phyloP scores from a whole-genome alignment of 2,888 invertebrate genomes.

The Chloroclysta siterata region DNA sequence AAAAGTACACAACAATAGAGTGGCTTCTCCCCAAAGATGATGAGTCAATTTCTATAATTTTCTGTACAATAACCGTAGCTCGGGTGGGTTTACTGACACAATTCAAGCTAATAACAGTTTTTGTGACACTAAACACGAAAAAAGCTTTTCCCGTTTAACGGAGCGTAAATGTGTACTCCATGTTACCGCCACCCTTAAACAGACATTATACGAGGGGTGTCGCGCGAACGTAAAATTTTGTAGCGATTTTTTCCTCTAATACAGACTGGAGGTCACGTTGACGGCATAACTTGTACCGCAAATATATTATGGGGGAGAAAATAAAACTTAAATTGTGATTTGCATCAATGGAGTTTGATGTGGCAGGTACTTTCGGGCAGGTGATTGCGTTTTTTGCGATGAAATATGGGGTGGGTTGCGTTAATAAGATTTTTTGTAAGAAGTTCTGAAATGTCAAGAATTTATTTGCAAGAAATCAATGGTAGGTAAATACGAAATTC shows the following conservation, averaged over 20 bases:
- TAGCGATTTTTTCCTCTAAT: constrained; percentile 79
- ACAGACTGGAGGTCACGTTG: constrained; percentile 75
- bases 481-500: no score
- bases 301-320: constrained; percentile 56
- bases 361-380: constrained; percentile 24
- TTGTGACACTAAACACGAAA: constrained; percentile 85
- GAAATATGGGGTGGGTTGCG: constrained; percentile 11
- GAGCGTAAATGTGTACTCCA: constrained; percentile 84
- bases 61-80: constrained; percentile 49
- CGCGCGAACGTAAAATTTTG: constrained; percentile 80
- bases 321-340: constrained; percentile 48
- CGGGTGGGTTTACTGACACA: constrained; percentile 64
- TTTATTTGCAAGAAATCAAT: no score
- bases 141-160: constrained; percentile 84
- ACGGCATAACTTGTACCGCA: constrained; percentile 63
- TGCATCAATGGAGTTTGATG: constrained; percentile 41
- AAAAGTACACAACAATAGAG: constrained; percentile 24
- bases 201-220: constrained; percentile 84
- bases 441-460: not conserved
- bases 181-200: constrained; percentile 82
- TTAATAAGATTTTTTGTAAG: constrained; percentile 2
- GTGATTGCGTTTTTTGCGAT: constrained; percentile 29
- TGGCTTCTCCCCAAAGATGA: constrained; percentile 35
- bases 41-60: constrained; percentile 47
- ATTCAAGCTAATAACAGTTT: constrained; percentile 84